phyloP scores from a whole-genome alignment of 2,797 vertebrate genomes.

The Lophotriccus pileatus region DNA sequence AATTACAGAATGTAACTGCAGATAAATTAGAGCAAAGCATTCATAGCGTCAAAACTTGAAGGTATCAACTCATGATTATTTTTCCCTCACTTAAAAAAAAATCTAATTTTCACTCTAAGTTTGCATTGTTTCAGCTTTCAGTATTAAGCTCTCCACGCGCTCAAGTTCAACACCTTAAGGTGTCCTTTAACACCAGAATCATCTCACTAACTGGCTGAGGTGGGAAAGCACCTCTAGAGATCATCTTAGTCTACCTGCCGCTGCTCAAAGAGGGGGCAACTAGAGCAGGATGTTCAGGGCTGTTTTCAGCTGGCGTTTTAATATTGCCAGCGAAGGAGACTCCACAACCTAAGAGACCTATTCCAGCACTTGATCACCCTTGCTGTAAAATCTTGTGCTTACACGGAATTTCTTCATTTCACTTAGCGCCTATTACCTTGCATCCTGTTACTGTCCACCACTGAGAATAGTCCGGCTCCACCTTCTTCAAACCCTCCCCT shows the following conservation, averaged over 20 bases:
- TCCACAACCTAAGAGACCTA: not conserved
- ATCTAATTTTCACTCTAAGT: not conserved
- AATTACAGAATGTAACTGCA: not conserved
- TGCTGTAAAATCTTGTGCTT: not conserved
- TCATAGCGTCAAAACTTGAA: not conserved
- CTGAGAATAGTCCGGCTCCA: not conserved
- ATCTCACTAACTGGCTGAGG: not conserved
- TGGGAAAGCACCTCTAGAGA: not conserved
- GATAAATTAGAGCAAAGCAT: not conserved
- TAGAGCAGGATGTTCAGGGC: not conserved
- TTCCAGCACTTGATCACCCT: not conserved
- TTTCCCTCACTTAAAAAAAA: not conserved
- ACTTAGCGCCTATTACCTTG: not conserved
- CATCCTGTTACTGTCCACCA: not conserved
- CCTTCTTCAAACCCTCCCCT: not conserved
- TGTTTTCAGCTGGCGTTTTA: not conserved
- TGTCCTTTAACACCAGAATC: not conserved
- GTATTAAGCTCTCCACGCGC: fast-evolving
- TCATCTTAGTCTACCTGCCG: fast-evolving
- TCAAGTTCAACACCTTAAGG: not conserved
- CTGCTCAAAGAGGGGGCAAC: not conserved
- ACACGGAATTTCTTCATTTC: not conserved
- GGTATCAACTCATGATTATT: not conserved
- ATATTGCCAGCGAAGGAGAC: not conserved
- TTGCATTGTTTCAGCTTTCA: not conserved